These are phyloP conservation scores for Crypturellus tataupa DNA, from an alignment of 2,797 vertebrate genomes.

Conservation along the genomic window DNA sequence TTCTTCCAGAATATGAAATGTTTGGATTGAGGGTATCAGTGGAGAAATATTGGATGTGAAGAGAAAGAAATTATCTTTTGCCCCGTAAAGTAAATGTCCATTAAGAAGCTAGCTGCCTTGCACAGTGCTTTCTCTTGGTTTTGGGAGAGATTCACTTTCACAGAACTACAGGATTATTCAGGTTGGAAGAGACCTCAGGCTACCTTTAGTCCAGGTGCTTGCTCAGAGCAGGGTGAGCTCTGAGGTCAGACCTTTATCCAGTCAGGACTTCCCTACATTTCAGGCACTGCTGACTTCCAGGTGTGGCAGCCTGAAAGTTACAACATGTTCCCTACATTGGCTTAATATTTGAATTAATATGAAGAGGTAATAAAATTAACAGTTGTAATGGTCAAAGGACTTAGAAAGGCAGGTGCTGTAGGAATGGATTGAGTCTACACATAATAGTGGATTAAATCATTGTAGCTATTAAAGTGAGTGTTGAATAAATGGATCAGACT, in stretches of 20 bases:
- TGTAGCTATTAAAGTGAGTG: neutral
- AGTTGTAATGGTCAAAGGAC: neutral
- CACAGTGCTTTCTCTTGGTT: neutral
- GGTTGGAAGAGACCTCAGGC: neutral
- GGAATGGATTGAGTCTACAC: neutral
- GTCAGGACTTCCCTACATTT: neutral
- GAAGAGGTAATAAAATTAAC: neutral
- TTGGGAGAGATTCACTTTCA: neutral
- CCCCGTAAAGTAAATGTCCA: neutral
- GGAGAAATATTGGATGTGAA: slow-evolving; percentile 6
- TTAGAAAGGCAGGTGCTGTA: neutral
- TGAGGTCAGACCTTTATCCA: neutral
- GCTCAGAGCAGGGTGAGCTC: neutral
- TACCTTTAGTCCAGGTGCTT: neutral
- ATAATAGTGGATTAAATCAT: neutral
- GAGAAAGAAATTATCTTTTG: neutral
- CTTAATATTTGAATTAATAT: neutral
- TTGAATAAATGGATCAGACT: neutral
- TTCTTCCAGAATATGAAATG: neutral
- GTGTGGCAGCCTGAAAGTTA: neutral
- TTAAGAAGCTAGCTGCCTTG: neutral
- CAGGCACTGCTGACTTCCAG: neutral
- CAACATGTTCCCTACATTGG: neutral
- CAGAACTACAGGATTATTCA: neutral
- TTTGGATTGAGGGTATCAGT: neutral